Base-by-base conservation (phyloP, 2,113 vertebrate genomes). In the Phainopepla nitens region DNA sequence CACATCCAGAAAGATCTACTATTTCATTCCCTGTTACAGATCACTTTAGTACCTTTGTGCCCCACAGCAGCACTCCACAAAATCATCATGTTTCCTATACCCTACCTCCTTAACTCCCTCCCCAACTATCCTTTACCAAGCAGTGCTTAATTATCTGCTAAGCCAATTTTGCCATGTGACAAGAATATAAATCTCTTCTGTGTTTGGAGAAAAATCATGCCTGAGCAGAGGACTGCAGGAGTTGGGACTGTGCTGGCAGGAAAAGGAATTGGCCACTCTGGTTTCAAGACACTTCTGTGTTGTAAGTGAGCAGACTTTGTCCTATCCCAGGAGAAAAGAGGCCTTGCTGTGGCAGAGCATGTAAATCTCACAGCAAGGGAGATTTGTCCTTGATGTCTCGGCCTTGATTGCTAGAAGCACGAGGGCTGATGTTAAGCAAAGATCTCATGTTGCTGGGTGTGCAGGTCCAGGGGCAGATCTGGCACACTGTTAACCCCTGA, bases 361-460 rank as follows among this genome's bases (percentile, higher is more conserved):
- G 12, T 5, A 39, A 84, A 50, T 13, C 10, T 33, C 45, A 69
- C 11, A 68, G 15, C 0, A 0, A 91, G n/a, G n/a, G n/a, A n/a
- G n/a, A n/a, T n/a, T n/a, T n/a, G n/a, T n/a, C n/a, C n/a, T n/a
- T n/a, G n/a, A n/a, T 29, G 39, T 29, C 64, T 51, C 65, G 4
- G 29, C 17, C 33, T 57, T 24, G 51, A 17, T 5, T 41, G 20
- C 29, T 36, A 35, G 18, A 65, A 69, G 47, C 27, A 25, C 0
- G 1, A 44, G 42, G 28, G 54, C 10, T 50, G 47, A 22, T 35
- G 73, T 86, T 28, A 72, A 68, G n/a, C 31, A 29, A 45, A 57
- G 28, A 17, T 25, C 19, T 58, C 11, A 2, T 0, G 7, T 29
- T 45, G 25, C 19, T 39, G 21, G 11, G 10, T 36, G 20, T 17